Base-by-base conservation (phyloP, 2,888 invertebrate genomes). In the Hypomecis punctinalis region DNA sequence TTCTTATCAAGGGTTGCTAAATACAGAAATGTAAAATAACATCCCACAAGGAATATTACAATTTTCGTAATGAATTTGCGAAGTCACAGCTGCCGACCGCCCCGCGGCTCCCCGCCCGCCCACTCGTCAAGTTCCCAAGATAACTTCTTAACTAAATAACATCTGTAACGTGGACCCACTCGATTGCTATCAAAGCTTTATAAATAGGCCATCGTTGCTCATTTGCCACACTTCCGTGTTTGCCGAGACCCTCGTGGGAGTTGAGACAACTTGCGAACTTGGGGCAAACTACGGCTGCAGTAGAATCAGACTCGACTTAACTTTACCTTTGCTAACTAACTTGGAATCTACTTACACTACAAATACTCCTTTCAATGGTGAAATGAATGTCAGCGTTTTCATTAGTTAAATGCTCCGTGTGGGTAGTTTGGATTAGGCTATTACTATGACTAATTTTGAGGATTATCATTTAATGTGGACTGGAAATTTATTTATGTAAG, bases 191-290 rank as follows among this genome's bases (percentile, higher is more conserved):
- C 45, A 37, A 51, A 43, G 51, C 59, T 11, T 37, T 59, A 43
- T 51, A 59, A 51, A 51, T 42, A 56, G 33, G 23, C 11, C 10
- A n/a, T 51, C 59, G 36, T 36, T 7, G 59, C 51, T 59, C 59
- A 51, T 51, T 42, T 45, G 55, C 37, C 9, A 55, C 52, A 45
- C 36, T 54, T 45, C 43, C 54, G 54, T 45, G 55, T 45, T 55
- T 36, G 7, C 9, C 23, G 37, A 51, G 43, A 33, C 35, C 43
- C 54, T 35, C 43, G n/a, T 7, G 40, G 11, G 45, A 46, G 11
- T 37, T 37, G 36, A 11, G 46, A 37, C 45, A 10, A 46, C 13
- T 45, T 46, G 49, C 5, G 11, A 36, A 51, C 11, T 37, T 13
- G 0, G 33, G 42, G 53, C n/a, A 42, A 43, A 53, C 53, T 42